These are phyloP conservation scores for Aphaenogaster ashmeadi DNA, from an alignment of 1,140 invertebrate species.

Conservation along the genomic window DNA sequence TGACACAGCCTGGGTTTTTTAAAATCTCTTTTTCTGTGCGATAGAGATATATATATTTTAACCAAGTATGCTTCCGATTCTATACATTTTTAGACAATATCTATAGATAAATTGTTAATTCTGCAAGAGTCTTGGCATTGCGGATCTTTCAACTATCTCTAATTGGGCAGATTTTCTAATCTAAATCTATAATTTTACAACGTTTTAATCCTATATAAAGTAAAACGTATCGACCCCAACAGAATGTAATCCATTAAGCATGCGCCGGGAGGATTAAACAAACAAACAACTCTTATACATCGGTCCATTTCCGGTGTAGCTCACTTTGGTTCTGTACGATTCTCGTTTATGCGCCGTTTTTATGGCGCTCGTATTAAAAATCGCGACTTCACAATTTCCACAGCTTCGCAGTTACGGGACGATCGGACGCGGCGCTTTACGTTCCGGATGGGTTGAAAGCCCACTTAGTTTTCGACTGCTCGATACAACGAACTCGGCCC, in stretches of 20 bases:
- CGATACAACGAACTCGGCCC: slow-evolving; percentile 38
- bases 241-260: slow-evolving; percentile 18
- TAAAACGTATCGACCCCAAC: neutral
- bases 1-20: neutral
- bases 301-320: neutral
- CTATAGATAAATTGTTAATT: neutral
- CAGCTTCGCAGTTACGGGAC: neutral
- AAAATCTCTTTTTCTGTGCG: neutral
- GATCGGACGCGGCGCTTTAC: slow-evolving; percentile 32
- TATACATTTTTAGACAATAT: neutral
- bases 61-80: neutral
- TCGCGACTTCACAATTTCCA: slow-evolving; percentile 42
- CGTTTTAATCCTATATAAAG: neutral
- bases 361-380: slow-evolving; percentile 36
- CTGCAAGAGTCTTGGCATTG: neutral
- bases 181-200: neutral
- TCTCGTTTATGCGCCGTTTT: neutral
- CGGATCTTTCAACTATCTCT: neutral
- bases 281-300: slow-evolving; percentile 8
- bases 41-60: neutral
- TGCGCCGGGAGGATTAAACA: neutral
- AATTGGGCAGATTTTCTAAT: neutral
- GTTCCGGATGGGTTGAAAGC: slow-evolving; percentile 47
- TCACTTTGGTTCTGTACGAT: neutral
- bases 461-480: slow-evolving; percentile 52